phyloP scores from a whole-genome alignment of 2,113 vertebrate species.

The Takifugu bimaculatus region DNA sequence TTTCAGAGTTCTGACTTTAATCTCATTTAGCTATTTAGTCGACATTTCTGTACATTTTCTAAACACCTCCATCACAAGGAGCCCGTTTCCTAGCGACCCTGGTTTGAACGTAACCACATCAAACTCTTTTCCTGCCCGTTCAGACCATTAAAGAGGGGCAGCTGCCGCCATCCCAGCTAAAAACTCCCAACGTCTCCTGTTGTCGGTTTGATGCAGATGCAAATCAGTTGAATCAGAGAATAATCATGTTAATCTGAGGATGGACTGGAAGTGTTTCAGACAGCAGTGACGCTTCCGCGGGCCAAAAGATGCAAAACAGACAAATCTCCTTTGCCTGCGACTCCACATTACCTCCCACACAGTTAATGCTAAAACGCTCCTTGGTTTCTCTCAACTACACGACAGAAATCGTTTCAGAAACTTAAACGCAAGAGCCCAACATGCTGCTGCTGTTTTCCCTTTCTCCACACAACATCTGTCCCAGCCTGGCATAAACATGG shows the following conservation, averaged over 20 bases:
- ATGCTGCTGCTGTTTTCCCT: neutral
- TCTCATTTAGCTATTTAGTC: conserved; percentile 1
- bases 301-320: neutral
- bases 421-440: neutral
- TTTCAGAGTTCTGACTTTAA: too few species aligned
- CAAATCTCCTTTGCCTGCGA: conserved; percentile 4
- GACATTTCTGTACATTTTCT: neutral
- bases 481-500: too few species aligned
- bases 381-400: too few species aligned
- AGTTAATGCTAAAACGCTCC: neutral
- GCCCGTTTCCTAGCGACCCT: too few species aligned
- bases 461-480: too few species aligned
- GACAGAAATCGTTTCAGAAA: neutral
- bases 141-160: neutral
- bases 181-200: neutral
- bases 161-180: neutral
- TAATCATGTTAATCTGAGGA: conserved; percentile 20
- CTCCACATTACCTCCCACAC: conserved; percentile 14
- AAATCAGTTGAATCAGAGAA: conserved; percentile 15
- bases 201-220: conserved; percentile 1
- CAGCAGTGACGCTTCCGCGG: neutral
- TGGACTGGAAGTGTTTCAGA: conserved; percentile 4
- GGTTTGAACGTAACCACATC: too few species aligned
- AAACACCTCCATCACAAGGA: too few species aligned
- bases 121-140: too few species aligned